Evolutionary conservation across 2,888 invertebrate species (phyloP), one percentile per base, ranked within the genome.

Genomic region (Plebejus melissa): DNA sequence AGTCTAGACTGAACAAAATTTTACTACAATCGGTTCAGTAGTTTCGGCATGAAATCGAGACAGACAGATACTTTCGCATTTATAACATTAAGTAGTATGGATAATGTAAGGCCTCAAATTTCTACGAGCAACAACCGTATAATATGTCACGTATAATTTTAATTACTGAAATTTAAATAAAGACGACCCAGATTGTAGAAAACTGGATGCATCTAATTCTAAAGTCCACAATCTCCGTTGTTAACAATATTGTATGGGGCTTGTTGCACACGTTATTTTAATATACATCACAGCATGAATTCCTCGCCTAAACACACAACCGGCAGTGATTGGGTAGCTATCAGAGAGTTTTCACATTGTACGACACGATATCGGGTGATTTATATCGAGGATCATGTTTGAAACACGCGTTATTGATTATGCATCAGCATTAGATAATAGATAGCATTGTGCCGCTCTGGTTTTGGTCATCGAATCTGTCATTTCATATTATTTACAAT

Each of bases 221-320:
- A 22, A 22, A 54, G 16, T 5, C 16, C 1, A 16, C 54, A 54
- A 54, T 54, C 54, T 54, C 54, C 54, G 11, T 54, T 16, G 60
- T 60, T 28, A 60, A 60, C 60, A 60, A 60, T 9, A 16, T 58
- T 22, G 60, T 60, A 36, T 36, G 36, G 4, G 65, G 16, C 65
- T 32, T 5, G 32, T 32, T 13, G 65, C 65, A 32, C 13, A 36
- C 76, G 76, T 79, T 78, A 79, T 78, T 79, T 75, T 65, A 65
- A 65, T 32, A 65, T 70, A 70, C 38, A 70, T 70, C 22, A 69
- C n/a, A 22, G 69, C 41, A 28, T 41, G 22, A 41, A 70, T 70
- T 70, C n/a, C 38, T 38, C 22, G n/a, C n/a, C 70, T 70, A 70
- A 70, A 70, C 41, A 38, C 38, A 70, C 70, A 70, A 22, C 38